phyloP scores from a whole-genome alignment of 2,888 invertebrate genomes.

The Drosophila neutralis region DNA sequence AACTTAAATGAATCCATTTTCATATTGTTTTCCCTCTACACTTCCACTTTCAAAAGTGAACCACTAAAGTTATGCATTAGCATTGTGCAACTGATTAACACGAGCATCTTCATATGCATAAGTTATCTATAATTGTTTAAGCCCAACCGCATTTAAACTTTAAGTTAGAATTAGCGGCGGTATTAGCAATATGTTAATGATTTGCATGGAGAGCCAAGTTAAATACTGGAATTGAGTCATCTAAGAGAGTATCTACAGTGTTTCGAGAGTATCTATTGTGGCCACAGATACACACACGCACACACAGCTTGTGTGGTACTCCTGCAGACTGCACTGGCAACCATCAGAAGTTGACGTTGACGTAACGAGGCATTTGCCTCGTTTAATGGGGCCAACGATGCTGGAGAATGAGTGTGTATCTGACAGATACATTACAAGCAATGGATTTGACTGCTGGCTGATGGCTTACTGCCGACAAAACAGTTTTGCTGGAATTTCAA shows the following conservation, averaged over 20 bases:
- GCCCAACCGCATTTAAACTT: background rate
- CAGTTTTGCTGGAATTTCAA: conserved; percentile 52
- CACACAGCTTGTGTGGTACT: background rate
- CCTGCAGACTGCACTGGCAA: background rate
- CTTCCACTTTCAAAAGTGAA: background rate
- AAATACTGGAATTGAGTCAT: background rate
- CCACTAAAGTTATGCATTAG: background rate
- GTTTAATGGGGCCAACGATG: conserved; percentile 14
- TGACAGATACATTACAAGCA: conserved; percentile 61
- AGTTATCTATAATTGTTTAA: background rate
- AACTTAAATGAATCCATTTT: background rate
- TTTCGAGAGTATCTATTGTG: background rate
- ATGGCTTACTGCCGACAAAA: conserved; percentile 3
- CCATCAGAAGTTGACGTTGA: conserved; percentile 10
- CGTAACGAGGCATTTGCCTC: conserved; percentile 21
- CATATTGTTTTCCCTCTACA: background rate
- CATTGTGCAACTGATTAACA: background rate
- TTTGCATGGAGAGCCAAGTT: background rate
- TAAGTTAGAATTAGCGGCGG: background rate
- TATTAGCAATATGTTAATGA: background rate
- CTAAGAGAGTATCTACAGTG: background rate
- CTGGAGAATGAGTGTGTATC: conserved; percentile 36
- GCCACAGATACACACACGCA: background rate
- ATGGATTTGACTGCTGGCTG: conserved; percentile 20
- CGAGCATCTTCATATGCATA: background rate